Evolutionary conservation across 2,888 invertebrate genomes (phyloP), one percentile per base, ranked within the genome.

Genomic region (Willowsia nigromaculata): DNA sequence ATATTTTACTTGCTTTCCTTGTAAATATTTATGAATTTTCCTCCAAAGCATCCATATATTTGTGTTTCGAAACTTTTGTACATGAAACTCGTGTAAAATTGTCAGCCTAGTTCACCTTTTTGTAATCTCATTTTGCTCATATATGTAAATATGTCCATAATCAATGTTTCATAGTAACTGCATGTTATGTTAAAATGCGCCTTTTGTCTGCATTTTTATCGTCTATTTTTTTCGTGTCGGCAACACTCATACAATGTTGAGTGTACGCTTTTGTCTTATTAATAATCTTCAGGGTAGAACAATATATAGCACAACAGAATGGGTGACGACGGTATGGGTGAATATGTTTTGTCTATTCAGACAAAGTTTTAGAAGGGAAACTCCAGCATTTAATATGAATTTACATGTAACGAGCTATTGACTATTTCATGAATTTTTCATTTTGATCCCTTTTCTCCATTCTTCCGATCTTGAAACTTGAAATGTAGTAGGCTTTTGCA

Each of bases 361-460:
- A 25, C 5, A 50, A n/a, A 74, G 47, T 22, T n/a, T n/a, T 11
- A 47, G 27, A 47, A 74, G 47, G 40, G 71, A 74, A 25, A 50
- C 74, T 74, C 74, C 47, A 81, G 81, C 80, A 56, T 87, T 88
- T 83, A 88, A 59, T 74, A 88, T 74, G 88, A 88, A 88, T 88
- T 90, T 83, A 86, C 90, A 90, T 90, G 83, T 87, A 90, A 90
- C 86, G 90, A 90, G 90, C 82, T 90, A 85, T 91, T 87, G 87
- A 84, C 85, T 86, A 88, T 91, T 91, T 92, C 92, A 92, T 92
- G 92, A 92, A 92, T 92, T 91, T 92, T 92, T 92, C 92, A 92
- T 92, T 90, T 91, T 86, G 85, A 90, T 89, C 90, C 88, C 11
- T 87, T 87, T 81, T 74, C n/a, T 83, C 50, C 65, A 15, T 74